Evolutionary conservation across 2,888 invertebrate species (phyloP).

Genomic region (Deilephila porcellus): DNA sequence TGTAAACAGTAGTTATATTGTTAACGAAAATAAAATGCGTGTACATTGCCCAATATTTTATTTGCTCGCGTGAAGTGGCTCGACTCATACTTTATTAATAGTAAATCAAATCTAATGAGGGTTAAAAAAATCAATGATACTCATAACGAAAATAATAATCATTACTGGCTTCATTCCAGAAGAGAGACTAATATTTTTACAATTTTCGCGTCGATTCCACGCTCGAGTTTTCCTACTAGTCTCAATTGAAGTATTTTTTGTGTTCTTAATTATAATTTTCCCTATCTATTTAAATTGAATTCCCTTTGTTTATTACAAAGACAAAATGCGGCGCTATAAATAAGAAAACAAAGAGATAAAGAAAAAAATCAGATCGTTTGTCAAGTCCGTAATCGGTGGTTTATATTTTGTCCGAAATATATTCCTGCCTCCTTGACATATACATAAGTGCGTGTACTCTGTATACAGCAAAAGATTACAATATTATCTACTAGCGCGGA

Average conservation of each 20-base stretch:
- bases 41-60: constrained; percentile 2
- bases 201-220: not conserved
- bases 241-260: not conserved
- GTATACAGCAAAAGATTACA: not conserved
- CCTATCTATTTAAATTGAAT: not conserved
- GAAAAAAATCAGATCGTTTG: not conserved
- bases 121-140: constrained; percentile 24
- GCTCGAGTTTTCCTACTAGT: not conserved
- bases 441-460: not conserved
- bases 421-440: not conserved
- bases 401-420: not conserved
- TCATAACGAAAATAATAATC: constrained; percentile 25
- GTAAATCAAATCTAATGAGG: constrained; percentile 17
- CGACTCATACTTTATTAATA: not conserved
- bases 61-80: not conserved
- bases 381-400: not conserved
- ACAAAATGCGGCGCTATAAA: constrained; percentile 20
- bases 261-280: not conserved
- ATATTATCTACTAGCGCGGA: not conserved
- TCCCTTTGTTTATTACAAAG: not conserved
- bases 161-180: constrained; percentile 23
- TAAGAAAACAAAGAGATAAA: constrained; percentile 18
- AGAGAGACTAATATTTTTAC: constrained; percentile 16
- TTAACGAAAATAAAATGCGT: constrained; percentile 8
- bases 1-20: constrained; percentile 35